phyloP scores from a whole-genome alignment of 2,797 vertebrate genomes.

The Botia kubotai region DNA sequence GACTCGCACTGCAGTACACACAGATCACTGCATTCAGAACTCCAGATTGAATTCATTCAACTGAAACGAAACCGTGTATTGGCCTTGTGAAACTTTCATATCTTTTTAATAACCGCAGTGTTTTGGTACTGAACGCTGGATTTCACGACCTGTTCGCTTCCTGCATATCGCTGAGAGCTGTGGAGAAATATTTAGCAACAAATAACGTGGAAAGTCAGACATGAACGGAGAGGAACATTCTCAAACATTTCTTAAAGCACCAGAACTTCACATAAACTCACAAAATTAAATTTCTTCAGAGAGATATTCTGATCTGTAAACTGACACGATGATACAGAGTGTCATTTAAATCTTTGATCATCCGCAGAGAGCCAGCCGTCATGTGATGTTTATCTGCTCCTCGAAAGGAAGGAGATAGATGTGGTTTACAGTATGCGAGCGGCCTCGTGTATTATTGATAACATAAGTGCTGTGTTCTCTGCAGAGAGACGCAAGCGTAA shows the following conservation, averaged over 20 bases:
- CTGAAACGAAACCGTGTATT: constrained; percentile 43
- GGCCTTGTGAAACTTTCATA: constrained; percentile 44
- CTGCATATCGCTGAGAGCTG: not conserved
- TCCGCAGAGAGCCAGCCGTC: not conserved
- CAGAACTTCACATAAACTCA: not conserved
- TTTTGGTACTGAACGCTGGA: constrained; percentile 18
- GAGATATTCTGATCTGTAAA: not conserved
- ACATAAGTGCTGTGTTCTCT: not conserved
- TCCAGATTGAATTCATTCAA: constrained; percentile 45
- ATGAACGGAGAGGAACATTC: not conserved
- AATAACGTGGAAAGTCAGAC: not conserved
- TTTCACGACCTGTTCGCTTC: not conserved
- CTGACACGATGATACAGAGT: not conserved
- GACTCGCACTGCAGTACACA: no score
- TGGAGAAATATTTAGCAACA: constrained; percentile 13
- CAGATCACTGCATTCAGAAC: not conserved
- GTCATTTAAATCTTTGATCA: not conserved
- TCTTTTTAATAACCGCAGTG: constrained; percentile 32
- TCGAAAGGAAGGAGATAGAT: not conserved
- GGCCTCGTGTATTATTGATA: not conserved
- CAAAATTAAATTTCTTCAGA: not conserved
- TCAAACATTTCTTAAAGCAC: no score
- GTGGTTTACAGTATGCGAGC: not conserved
- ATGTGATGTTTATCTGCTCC: constrained; percentile 2
- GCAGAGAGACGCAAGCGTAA: not conserved